Conservation (phyloP, 2,888 invertebrate species). For the Allygus modestus region DNA sequence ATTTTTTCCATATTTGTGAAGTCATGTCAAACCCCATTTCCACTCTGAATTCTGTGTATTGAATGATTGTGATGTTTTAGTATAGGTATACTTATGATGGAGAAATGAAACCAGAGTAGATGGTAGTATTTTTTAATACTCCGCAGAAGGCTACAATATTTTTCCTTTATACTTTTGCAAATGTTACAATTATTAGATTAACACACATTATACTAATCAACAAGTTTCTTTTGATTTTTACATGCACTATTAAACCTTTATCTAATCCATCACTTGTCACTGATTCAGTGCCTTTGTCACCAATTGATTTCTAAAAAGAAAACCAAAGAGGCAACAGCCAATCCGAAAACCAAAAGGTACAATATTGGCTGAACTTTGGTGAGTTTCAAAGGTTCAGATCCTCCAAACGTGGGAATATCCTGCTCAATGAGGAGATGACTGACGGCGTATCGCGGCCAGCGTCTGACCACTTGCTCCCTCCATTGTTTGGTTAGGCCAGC, state of each 20-base stretch:
- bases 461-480: not conserved
- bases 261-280: no score
- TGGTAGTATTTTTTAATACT: no score
- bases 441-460: not conserved
- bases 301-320: constrained; percentile 13
- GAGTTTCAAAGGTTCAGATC: constrained; percentile 14
- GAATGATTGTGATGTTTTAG: no score
- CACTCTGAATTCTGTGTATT: constrained; percentile 5
- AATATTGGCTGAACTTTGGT: not conserved
- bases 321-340: not conserved
- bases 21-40: not conserved
- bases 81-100: no score
- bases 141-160: no score
- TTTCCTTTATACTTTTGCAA: no score
- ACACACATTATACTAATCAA: no score
- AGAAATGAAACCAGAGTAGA: no score
- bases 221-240: no score
- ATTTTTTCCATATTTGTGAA: constrained; percentile 30
- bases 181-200: no score
- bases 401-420: not conserved
- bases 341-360: not conserved
- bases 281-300: no score
- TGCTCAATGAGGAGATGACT: not conserved
- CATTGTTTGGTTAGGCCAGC: not conserved
- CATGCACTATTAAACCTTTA: no score